phyloP scores from a whole-genome alignment of 2,797 vertebrate genomes.

The Nannoperca obscura region DNA sequence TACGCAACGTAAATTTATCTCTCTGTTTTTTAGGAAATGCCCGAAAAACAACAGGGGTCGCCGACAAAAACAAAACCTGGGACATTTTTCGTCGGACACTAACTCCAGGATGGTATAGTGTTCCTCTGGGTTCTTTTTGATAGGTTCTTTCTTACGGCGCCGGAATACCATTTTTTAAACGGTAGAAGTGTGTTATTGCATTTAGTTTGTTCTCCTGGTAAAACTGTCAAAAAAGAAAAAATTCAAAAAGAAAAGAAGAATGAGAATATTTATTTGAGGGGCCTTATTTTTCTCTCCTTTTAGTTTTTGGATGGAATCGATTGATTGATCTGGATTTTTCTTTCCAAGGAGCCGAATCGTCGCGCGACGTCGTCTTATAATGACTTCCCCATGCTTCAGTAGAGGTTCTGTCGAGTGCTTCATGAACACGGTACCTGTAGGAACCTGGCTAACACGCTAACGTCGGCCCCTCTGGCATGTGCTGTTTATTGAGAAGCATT shows the following conservation, averaged over 20 bases:
- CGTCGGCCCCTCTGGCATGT: slow-evolving; percentile 88
- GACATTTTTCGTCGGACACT: slow-evolving; percentile 96
- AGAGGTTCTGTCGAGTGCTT: slow-evolving; percentile 52
- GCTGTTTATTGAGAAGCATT: slow-evolving; percentile 84
- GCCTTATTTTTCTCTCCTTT: slow-evolving; percentile 86
- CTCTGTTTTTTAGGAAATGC: slow-evolving; percentile 87
- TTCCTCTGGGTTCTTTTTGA: slow-evolving; percentile 82
- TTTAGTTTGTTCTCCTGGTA: slow-evolving; percentile 48
- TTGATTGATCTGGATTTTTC: slow-evolving; percentile 32
- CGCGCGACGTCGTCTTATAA: neutral
- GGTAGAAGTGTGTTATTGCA: slow-evolving; percentile 64
- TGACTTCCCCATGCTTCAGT: slow-evolving; percentile 22
- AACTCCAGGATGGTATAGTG: slow-evolving; percentile 95
- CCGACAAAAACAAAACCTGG: slow-evolving; percentile 95
- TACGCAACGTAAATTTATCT: neutral
- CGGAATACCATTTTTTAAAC: slow-evolving; percentile 90
- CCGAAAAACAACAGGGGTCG: slow-evolving; percentile 96
- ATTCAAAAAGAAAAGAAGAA: slow-evolving; percentile 19
- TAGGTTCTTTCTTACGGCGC: slow-evolving; percentile 89
- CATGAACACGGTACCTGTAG: slow-evolving; percentile 17
- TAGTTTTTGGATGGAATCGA: slow-evolving; percentile 31
- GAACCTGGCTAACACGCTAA: slow-evolving; percentile 79
- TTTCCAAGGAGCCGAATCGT: slow-evolving; percentile 53
- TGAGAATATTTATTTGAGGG: slow-evolving; percentile 93
- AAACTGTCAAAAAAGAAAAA: slow-evolving; percentile 19